Percentiles rank a stretch among this genome's conserved stretches.
These are phyloP conservation scores for Gorsachius magnificus DNA, from an alignment of 2,797 vertebrate genomes.

Conservation along the genomic window DNA sequence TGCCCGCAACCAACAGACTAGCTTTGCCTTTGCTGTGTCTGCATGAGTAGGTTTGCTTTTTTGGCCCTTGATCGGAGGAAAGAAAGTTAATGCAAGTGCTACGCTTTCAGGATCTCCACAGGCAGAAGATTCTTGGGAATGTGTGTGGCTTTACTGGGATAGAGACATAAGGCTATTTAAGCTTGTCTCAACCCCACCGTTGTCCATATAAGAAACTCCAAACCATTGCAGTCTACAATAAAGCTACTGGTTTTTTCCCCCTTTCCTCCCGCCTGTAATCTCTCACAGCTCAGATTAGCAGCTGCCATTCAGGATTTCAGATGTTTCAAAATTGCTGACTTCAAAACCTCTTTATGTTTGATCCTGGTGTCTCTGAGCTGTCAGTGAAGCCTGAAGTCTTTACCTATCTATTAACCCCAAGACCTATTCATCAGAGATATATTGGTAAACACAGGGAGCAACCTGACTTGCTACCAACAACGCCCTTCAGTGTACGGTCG, in stretches of 20 bases:
- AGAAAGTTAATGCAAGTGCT: neutral
- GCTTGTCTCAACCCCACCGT: neutral
- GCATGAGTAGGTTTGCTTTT: neutral
- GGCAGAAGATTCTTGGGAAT: neutral
- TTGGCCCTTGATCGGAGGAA: rapidly evolving
- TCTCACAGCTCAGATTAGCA: neutral
- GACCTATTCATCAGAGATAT: neutral
- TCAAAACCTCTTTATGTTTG: neutral
- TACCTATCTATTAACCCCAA: neutral
- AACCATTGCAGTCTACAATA: neutral
- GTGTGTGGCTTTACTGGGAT: neutral
- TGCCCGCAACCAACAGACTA: neutral
- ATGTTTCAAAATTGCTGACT: neutral
- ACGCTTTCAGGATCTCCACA: neutral
- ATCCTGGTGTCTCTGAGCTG: neutral
- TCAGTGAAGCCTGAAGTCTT: neutral
- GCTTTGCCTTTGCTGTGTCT: neutral
- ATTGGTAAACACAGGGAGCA: neutral
- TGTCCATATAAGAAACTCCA: neutral
- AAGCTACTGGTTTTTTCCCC: neutral
- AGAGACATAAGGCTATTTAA: neutral
- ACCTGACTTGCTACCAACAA: neutral
- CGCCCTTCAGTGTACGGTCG: neutral
- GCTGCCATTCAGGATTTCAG: neutral
- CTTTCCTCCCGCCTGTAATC: neutral